These are phyloP conservation scores for Oxycera nigricornis DNA, from an alignment of 2,888 invertebrate genomes.

Conservation along the genomic window DNA sequence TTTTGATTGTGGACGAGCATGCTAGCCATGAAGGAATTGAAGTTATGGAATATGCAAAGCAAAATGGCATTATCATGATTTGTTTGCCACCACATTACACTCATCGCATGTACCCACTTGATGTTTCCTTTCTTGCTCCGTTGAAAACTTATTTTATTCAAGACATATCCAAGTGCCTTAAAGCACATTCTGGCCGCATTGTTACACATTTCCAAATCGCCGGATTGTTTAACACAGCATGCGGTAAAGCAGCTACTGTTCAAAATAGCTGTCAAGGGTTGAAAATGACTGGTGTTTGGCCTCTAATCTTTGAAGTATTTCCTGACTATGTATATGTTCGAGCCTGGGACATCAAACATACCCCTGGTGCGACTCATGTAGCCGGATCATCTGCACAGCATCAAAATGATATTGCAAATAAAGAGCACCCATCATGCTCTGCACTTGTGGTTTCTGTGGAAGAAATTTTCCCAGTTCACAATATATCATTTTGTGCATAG, in stretches of 20 bases:
- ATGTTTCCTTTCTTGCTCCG: background rate
- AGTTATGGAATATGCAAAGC: conserved; percentile 52
- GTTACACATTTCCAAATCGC: conserved; percentile 41
- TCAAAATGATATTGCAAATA: too few relatives aligned
- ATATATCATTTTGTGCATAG: too few relatives aligned
- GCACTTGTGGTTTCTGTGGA: too few relatives aligned
- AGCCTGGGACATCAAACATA: conserved; percentile 34
- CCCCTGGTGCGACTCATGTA: too few relatives aligned
- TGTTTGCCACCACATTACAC: conserved; percentile 45
- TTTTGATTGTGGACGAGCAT: conserved; percentile 54
- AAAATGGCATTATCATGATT: conserved; percentile 52
- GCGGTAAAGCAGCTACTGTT: conserved; percentile 24
- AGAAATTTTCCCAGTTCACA: too few relatives aligned
- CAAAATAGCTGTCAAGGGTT: conserved; percentile 37
- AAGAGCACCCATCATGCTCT: too few relatives aligned
- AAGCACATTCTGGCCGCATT: conserved; percentile 41
- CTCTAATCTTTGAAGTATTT: conserved; percentile 38
- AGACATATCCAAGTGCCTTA: conserved; percentile 41
- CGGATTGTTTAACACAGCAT: conserved; percentile 36
- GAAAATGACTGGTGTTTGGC: conserved; percentile 41
- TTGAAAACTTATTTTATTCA: conserved; percentile 17
- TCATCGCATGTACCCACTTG: conserved; percentile 6
- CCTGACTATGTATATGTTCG: conserved; percentile 38
- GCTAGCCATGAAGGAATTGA: conserved; percentile 49
- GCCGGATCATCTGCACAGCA: too few relatives aligned